Evolutionary conservation across 2,888 invertebrate genomes (phyloP).

Genomic region (Drepana falcataria): DNA sequence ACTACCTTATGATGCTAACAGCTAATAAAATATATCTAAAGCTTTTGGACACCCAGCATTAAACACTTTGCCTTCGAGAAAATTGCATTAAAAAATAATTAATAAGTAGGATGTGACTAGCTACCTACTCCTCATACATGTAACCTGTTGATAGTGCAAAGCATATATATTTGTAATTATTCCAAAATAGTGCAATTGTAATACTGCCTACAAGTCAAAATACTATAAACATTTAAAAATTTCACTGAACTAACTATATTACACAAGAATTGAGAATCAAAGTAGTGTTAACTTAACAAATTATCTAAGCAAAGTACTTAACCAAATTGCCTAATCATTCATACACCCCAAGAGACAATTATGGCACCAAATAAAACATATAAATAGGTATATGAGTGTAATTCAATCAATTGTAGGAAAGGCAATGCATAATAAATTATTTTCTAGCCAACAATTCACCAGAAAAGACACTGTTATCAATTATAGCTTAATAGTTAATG

Average conservation of each 20-base stretch:
- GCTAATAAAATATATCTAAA: conserved; percentile 25
- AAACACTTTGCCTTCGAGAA: conserved; percentile 14
- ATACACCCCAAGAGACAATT: conserved; percentile 33
- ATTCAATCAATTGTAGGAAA: not conserved
- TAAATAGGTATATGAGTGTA: conserved; percentile 9
- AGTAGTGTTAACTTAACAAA: conserved; percentile 7
- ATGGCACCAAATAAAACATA: conserved; percentile 51
- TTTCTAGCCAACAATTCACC: conserved; percentile 25
- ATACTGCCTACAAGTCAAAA: conserved; percentile 29
- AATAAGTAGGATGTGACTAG: conserved; percentile 42
- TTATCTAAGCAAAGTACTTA: conserved; percentile 1
- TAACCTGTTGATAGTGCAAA: conserved; percentile 21
- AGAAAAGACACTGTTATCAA: conserved; percentile 39
- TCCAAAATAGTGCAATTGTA: conserved; percentile 26
- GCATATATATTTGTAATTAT: conserved; percentile 22
- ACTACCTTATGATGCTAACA: too few relatives aligned
- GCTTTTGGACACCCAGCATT: conserved; percentile 27
- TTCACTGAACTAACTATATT: not conserved
- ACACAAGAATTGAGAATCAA: conserved; percentile 5
- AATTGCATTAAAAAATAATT: conserved; percentile 20
- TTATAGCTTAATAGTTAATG: not conserved
- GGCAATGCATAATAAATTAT: not conserved
- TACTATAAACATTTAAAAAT: conserved; percentile 12
- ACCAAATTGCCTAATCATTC: conserved; percentile 25
- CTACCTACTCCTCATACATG: conserved; percentile 22